Percentiles rank a stretch among this genome's conserved stretches.
Conservation (phyloP, 2,113 vertebrate genomes). For the Glaucidium brasilianum region DNA sequence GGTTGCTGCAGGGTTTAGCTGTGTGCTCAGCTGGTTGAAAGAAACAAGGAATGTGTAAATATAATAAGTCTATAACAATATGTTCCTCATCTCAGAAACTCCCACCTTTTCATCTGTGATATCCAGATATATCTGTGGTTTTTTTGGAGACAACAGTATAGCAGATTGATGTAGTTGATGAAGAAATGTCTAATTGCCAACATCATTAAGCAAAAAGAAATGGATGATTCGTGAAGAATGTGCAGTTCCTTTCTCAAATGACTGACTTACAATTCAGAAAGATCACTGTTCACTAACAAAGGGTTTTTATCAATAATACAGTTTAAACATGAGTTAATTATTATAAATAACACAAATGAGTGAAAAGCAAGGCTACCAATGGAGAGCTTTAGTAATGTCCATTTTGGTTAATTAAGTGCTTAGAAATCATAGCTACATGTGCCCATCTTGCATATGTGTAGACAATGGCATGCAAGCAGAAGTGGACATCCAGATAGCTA, state of each 20-base stretch:
- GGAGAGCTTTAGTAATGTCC: not conserved
- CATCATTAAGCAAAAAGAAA: not conserved
- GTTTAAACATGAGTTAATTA: not conserved
- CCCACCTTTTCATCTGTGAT: conserved; percentile 19
- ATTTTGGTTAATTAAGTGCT: not conserved
- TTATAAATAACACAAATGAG: not conserved
- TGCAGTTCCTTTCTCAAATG: not conserved
- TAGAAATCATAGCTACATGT: not conserved
- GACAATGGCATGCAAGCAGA: not conserved
- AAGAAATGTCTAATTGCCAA: not conserved
- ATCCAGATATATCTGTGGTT: not conserved
- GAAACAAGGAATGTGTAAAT: not conserved
- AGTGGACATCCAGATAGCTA: not conserved
- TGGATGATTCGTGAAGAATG: not conserved
- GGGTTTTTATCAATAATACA: not conserved
- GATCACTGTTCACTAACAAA: not conserved
- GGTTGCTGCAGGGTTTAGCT: not conserved
- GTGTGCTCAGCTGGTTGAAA: not conserved
- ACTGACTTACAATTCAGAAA: not conserved
- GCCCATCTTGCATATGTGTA: not conserved
- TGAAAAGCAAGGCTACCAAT: not conserved
- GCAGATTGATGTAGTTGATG: not conserved
- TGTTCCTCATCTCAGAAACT: conserved; percentile 13
- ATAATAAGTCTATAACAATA: not conserved
- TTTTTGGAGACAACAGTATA: not conserved